These are phyloP conservation scores for Pseudomugil tenellus DNA, from an alignment of 2,797 vertebrate species.

Conservation along the genomic window DNA sequence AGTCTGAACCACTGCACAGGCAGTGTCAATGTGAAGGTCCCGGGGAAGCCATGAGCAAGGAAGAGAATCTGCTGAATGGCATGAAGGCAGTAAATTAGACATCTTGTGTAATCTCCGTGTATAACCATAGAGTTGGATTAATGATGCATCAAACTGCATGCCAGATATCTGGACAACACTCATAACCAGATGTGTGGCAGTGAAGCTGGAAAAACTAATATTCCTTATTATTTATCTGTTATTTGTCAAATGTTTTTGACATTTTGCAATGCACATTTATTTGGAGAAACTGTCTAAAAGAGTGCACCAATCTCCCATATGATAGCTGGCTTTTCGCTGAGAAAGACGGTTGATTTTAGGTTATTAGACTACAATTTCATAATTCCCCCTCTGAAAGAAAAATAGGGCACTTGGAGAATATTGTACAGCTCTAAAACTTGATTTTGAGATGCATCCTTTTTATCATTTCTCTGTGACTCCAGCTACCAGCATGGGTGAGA, in stretches of 20 bases:
- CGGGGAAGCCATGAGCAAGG: slow-evolving; percentile 64
- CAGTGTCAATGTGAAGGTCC: slow-evolving; percentile 81
- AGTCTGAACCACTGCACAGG: slow-evolving; percentile 85
- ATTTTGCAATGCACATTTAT: background rate
- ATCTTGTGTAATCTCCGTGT: background rate
- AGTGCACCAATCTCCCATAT: background rate
- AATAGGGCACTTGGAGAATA: background rate
- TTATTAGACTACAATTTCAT: background rate
- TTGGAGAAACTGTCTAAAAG: slow-evolving; percentile 1
- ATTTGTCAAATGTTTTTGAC: background rate
- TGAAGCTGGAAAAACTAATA: background rate
- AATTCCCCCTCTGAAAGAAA: background rate
- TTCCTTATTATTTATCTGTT: background rate
- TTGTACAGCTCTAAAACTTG: background rate
- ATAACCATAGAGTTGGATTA: slow-evolving; percentile 1
- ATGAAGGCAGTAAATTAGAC: slow-evolving; percentile 3
- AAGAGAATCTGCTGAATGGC: slow-evolving; percentile 57
- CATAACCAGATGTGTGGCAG: background rate
- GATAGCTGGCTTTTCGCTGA: slow-evolving; percentile 3
- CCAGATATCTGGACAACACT: background rate
- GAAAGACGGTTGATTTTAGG: slow-evolving; percentile 6
- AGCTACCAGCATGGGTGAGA: background rate
- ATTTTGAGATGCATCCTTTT: background rate
- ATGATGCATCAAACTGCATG: background rate
- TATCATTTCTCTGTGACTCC: background rate